These are phyloP conservation scores for Drosophila sturtevanti DNA, from an alignment of 1,140 invertebrate genomes.

Conservation along the genomic window DNA sequence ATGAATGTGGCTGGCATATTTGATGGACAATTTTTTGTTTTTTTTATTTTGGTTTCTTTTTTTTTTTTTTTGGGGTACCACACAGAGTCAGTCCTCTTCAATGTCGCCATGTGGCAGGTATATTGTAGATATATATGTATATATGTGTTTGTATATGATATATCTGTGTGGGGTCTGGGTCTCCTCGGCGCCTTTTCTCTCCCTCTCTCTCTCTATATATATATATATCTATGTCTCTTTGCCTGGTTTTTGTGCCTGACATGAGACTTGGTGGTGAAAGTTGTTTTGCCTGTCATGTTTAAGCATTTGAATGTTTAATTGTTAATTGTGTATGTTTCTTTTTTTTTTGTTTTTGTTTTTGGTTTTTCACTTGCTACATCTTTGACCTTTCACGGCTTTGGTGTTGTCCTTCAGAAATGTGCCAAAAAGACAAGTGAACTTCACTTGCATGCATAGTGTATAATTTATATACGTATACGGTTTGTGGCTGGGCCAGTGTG, in stretches of 20 bases:
- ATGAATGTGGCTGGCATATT: conserved; percentile 58
- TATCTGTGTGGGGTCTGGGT: conserved; percentile 27
- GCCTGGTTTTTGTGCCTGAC: conserved; percentile 14
- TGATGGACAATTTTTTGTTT: conserved; percentile 59
- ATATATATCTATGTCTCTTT: conserved; percentile 16
- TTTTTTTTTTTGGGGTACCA: neutral
- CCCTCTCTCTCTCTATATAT: neutral
- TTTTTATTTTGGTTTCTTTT: neutral
- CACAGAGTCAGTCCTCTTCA: conserved; percentile 23
- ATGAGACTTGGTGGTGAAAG: conserved; percentile 43
- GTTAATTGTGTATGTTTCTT: conserved; percentile 49
- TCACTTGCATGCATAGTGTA: neutral
- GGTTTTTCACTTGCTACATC: conserved; percentile 22
- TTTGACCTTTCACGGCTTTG: conserved; percentile 59
- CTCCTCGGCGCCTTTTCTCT: neutral
- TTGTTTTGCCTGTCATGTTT: conserved; percentile 50
- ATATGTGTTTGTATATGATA: conserved; percentile 24
- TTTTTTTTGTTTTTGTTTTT: conserved; percentile 17
- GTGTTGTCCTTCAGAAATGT: conserved; percentile 57
- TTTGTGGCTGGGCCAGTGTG: conserved; percentile 8
- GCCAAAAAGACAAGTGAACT: conserved; percentile 31
- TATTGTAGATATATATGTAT: conserved; percentile 27
- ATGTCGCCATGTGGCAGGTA: conserved; percentile 24
- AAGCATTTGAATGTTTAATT: conserved; percentile 73
- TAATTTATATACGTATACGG: neutral